These are phyloP conservation scores for Spilosoma lubricipeda DNA, from an alignment of 2,888 invertebrate species.

Conservation along the genomic window DNA sequence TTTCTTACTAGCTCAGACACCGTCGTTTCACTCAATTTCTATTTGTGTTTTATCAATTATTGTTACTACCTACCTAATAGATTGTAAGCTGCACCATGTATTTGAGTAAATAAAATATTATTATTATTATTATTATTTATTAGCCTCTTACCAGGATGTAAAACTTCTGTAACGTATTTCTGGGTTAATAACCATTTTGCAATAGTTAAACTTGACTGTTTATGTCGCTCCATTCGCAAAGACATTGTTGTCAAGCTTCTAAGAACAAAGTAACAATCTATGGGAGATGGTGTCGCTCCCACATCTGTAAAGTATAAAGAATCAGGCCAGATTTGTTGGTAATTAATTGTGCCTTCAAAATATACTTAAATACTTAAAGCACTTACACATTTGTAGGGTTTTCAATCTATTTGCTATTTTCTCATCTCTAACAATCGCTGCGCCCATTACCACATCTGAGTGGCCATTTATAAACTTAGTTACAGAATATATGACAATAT, in stretches of 20 bases:
- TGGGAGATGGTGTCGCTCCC: conserved; percentile 98
- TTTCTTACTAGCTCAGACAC: too few relatives aligned
- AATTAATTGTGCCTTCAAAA: not conserved
- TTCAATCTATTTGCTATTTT: conserved; percentile 81
- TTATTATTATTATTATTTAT: too few relatives aligned
- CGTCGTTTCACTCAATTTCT: too few relatives aligned
- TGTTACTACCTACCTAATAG: too few relatives aligned
- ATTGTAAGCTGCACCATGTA: too few relatives aligned
- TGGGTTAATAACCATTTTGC: conserved; percentile 94
- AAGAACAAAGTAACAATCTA: conserved; percentile 97
- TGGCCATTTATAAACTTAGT: conserved; percentile 99
- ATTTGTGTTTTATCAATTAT: too few relatives aligned
- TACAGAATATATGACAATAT: conserved; percentile 95
- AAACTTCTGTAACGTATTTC: conserved; percentile 91
- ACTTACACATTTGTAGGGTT: conserved; percentile 20
- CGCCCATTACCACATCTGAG: conserved; percentile 98
- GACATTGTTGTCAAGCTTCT: conserved; percentile 97
- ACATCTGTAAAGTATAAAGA: conserved; percentile 87
- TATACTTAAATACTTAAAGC: not conserved
- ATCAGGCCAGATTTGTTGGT: not conserved
- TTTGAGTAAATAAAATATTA: too few relatives aligned
- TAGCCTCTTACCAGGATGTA: conserved; percentile 90
- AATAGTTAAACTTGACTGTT: conserved; percentile 90
- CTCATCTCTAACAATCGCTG: conserved; percentile 91
- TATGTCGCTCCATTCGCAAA: conserved; percentile 96